Evolutionary conservation across 2,797 vertebrate species (phyloP).

Genomic region (Sebastes matsubarae): DNA sequence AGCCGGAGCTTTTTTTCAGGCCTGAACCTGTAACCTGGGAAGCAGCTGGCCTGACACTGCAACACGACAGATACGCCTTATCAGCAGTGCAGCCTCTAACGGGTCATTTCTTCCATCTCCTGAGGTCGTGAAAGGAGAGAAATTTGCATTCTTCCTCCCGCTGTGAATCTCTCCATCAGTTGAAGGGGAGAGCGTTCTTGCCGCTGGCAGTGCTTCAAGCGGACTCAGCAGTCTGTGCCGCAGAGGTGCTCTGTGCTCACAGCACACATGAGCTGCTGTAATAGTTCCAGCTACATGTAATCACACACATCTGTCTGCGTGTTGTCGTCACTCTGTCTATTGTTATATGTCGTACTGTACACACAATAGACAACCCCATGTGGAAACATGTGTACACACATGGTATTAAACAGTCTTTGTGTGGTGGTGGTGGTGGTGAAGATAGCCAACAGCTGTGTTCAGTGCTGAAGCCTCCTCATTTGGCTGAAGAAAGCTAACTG

Average conservation of each 20-base stretch:
- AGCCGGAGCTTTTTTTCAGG: background rate
- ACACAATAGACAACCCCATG: background rate
- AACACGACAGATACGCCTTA: slow-evolving; percentile 60
- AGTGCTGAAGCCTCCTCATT: slow-evolving; percentile 3
- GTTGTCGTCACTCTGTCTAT: slow-evolving; percentile 2
- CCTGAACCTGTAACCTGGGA: slow-evolving; percentile 41
- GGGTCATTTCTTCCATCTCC: slow-evolving; percentile 52
- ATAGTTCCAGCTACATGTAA: slow-evolving; percentile 14
- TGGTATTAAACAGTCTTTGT: background rate
- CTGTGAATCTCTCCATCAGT: slow-evolving; percentile 43
- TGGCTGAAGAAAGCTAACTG: slow-evolving; percentile 12
- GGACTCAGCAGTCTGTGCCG: slow-evolving; percentile 59
- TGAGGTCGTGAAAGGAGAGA: slow-evolving; percentile 44
- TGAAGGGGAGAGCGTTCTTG: slow-evolving; percentile 58
- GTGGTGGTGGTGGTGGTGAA: background rate
- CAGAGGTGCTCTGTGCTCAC: slow-evolving; percentile 33
- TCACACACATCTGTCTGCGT: slow-evolving; percentile 18
- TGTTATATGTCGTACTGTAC: background rate
- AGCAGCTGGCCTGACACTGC: slow-evolving; percentile 58
- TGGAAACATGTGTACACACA: background rate
- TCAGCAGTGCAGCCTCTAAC: slow-evolving; percentile 57
- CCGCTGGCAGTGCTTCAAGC: slow-evolving; percentile 44
- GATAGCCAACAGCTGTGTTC: slow-evolving; percentile 24
- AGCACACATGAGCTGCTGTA: slow-evolving; percentile 28
- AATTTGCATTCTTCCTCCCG: slow-evolving; percentile 51